These are phyloP conservation scores for Xanthia togata DNA, from an alignment of 2,888 invertebrate genomes.

Conservation along the genomic window DNA sequence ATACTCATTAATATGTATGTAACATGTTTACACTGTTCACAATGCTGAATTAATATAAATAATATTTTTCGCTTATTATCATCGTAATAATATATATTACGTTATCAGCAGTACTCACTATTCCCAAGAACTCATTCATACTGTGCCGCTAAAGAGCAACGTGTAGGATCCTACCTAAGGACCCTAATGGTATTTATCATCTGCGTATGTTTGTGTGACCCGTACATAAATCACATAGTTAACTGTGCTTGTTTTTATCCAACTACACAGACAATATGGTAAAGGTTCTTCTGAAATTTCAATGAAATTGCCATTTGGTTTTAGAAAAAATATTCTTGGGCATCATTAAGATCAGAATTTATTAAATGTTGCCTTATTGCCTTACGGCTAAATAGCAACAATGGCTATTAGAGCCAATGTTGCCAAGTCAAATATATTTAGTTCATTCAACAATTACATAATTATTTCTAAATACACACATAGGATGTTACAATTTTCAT, in stretches of 20 bases:
- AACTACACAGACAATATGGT: slow-evolving; percentile 47
- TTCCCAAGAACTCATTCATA: slow-evolving; percentile 88
- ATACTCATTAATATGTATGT: slow-evolving; percentile 35
- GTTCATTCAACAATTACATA: slow-evolving; percentile 9
- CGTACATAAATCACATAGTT: slow-evolving; percentile 54
- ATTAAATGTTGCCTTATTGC: slow-evolving; percentile 14
- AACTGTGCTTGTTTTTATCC: slow-evolving; percentile 54
- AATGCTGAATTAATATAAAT: slow-evolving; percentile 18
- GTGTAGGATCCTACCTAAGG: slow-evolving; percentile 88
- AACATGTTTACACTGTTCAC: slow-evolving; percentile 10
- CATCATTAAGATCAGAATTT: neutral
- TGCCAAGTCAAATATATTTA: slow-evolving; percentile 33
- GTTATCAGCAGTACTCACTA: slow-evolving; percentile 85
- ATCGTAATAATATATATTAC: slow-evolving; percentile 69
- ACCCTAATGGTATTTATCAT: slow-evolving; percentile 88
- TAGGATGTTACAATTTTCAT: no score
- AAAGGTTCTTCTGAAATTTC: slow-evolving; percentile 51
- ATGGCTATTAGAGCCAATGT: no score
- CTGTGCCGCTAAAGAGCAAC: slow-evolving; percentile 87
- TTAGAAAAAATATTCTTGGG: neutral
- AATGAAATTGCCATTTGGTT: slow-evolving; percentile 53
- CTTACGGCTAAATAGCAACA: no score
- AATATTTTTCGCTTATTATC: slow-evolving; percentile 59
- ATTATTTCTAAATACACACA: no score
- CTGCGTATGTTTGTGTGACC: slow-evolving; percentile 59